Percentiles rank a stretch among this genome's conserved stretches.
Conservation (phyloP, 2,113 vertebrate species). For the Petroica traversi region DNA sequence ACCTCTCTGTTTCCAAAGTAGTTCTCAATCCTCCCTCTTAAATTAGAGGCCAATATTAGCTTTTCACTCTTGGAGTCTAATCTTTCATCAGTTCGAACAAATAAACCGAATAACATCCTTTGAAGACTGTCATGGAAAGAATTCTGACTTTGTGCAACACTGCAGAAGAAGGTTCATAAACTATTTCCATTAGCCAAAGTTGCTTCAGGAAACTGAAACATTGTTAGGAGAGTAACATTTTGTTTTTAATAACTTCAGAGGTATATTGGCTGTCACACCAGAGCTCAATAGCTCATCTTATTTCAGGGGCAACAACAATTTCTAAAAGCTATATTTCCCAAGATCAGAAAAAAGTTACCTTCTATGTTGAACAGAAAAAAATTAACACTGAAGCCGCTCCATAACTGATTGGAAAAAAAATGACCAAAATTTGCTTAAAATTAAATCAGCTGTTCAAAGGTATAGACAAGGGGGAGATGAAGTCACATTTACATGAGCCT, state of each 20-base stretch:
- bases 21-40: neutral
- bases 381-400: neutral
- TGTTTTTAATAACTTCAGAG: conserved; percentile 20
- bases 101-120: neutral
- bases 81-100: conserved; percentile 28
- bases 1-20: neutral
- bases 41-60: neutral
- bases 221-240: neutral
- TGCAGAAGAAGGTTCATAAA: conserved; percentile 19
- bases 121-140: conserved; percentile 3
- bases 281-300: neutral
- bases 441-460: neutral
- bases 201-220: neutral
- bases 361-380: neutral
- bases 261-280: conserved; percentile 8
- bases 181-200: neutral
- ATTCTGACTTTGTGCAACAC: neutral
- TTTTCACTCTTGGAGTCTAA: neutral
- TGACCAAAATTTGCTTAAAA: neutral
- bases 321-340: neutral
- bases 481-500: neutral
- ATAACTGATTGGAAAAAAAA: neutral
- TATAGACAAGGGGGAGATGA: neutral
- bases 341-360: neutral
- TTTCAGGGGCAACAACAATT: neutral